Percentiles rank a stretch among this genome's conserved stretches.
Conservation (phyloP, 2,888 invertebrate genomes). For the Ctena decussata region DNA sequence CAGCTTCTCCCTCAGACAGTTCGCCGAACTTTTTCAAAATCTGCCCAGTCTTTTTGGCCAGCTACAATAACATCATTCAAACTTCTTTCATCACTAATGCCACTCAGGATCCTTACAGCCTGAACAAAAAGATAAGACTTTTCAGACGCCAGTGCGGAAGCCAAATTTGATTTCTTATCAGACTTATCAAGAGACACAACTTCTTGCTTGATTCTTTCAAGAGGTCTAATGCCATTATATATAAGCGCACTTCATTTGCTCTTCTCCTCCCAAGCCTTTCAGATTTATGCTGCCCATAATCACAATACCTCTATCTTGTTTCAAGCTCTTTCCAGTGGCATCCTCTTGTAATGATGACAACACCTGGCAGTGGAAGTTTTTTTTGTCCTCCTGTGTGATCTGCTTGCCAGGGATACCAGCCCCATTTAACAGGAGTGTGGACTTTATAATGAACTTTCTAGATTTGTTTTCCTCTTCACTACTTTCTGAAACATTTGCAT, state of each 20-base stretch:
- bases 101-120: conserved; percentile 3
- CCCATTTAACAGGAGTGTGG: background rate
- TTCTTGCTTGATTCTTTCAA: conserved; percentile 10
- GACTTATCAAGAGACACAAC: background rate
- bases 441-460: background rate
- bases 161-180: background rate
- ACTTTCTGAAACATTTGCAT: background rate
- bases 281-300: conserved; percentile 1
- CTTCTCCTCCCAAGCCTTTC: conserved; percentile 17
- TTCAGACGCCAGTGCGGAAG: background rate
- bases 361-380: conserved; percentile 8
- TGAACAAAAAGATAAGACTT: conserved; percentile 8
- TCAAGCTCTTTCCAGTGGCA: background rate
- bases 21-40: conserved; percentile 11
- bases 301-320: conserved; percentile 17
- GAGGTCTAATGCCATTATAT: conserved; percentile 19
- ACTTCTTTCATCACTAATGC: conserved; percentile 7
- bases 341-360: conserved; percentile 1
- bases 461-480: background rate
- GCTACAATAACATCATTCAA: conserved; percentile 10
- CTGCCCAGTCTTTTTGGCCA: conserved; percentile 16
- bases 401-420: background rate
- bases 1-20: conserved; percentile 7
- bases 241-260: conserved; percentile 21
- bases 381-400: background rate